A percentile compares a stretch with the other conserved stretches of the same genome.
Conservation (phyloP, 1,140 invertebrate genomes). For the Bombus turneri region DNA sequence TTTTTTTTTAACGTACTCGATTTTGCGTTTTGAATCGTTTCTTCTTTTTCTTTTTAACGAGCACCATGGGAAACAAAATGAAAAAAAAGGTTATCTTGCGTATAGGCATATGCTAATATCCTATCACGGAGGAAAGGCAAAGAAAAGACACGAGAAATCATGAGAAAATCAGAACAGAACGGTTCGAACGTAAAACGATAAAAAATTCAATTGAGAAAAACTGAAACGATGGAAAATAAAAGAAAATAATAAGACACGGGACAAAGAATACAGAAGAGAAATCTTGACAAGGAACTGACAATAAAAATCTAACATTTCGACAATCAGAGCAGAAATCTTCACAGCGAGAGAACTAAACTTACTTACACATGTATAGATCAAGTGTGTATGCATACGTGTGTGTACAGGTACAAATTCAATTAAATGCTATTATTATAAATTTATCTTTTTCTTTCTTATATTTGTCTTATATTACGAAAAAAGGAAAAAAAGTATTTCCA, state of each 20-base stretch:
- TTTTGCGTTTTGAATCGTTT: not conserved
- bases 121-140: slow-evolving; percentile 24
- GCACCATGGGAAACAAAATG: not conserved
- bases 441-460: not conserved
- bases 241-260: slow-evolving; percentile 33
- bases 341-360: slow-evolving; percentile 67
- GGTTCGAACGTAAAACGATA: slow-evolving; percentile 22
- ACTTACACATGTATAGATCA: slow-evolving; percentile 64
- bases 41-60: not conserved
- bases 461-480: not conserved
- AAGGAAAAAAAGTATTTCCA: not conserved
- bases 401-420: slow-evolving; percentile 59
- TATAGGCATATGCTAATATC: not conserved
- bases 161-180: slow-evolving; percentile 28
- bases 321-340: slow-evolving; percentile 67
- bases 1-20: not conserved
- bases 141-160: slow-evolving; percentile 25
- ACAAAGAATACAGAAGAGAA: slow-evolving; percentile 52
- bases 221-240: not conserved
- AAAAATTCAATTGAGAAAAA: slow-evolving; percentile 18
- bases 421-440: not conserved
- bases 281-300: slow-evolving; percentile 56
- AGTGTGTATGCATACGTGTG: slow-evolving; percentile 65
- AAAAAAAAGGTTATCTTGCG: no score
- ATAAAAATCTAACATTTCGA: slow-evolving; percentile 62